A percentile compares a stretch with the other conserved stretches of the same genome.
Conservation (phyloP, 2,888 invertebrate species). For the Pseudococcus jackbeardsleyi region DNA sequence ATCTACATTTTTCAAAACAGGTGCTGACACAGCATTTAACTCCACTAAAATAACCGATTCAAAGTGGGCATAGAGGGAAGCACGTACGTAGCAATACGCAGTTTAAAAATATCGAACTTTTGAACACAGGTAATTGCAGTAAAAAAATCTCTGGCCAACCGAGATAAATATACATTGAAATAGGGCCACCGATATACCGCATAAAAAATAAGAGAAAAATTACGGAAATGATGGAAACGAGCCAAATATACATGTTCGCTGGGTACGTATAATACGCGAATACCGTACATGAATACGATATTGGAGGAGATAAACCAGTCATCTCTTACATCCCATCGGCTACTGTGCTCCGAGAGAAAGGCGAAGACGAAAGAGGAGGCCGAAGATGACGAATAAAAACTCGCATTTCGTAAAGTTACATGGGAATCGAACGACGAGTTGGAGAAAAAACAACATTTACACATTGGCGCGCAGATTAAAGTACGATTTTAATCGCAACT, state of each 20-base stretch:
- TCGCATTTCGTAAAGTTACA: not conserved
- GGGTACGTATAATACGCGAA: not conserved
- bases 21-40: no score
- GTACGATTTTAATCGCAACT: not conserved
- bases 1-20: no score
- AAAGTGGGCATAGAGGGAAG: no score
- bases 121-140: not conserved
- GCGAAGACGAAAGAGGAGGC: not conserved
- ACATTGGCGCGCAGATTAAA: not conserved
- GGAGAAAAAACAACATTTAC: not conserved
- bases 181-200: not conserved
- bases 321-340: not conserved
- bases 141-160: not conserved
- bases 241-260: slow-evolving; percentile 11
- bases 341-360: not conserved
- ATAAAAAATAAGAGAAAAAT: slow-evolving; percentile 10
- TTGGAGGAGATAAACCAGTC: not conserved
- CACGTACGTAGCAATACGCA: no score
- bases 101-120: no score
- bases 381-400: not conserved
- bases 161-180: not conserved
- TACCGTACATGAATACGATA: not conserved
- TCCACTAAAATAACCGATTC: no score
- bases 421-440: not conserved
- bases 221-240: slow-evolving; percentile 4